These are phyloP conservation scores for Scarus forsteni DNA, from an alignment of 2,797 vertebrate genomes.

Conservation along the genomic window DNA sequence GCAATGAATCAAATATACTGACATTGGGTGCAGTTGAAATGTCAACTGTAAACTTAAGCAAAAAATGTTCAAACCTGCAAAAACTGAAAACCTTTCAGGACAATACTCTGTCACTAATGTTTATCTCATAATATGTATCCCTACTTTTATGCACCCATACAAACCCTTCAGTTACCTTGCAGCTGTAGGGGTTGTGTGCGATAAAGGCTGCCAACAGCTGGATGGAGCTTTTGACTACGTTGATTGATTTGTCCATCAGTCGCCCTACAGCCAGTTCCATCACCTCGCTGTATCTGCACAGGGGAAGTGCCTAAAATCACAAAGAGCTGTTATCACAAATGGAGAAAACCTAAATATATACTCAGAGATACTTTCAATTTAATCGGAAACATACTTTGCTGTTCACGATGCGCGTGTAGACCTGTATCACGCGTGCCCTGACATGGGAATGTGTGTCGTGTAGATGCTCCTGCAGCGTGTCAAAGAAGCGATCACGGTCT, in stretches of 20 bases:
- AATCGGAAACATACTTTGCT: constrained; percentile 84
- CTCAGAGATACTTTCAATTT: neutral
- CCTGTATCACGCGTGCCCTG: constrained; percentile 91
- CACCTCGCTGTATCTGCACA: constrained; percentile 91
- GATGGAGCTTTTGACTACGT: constrained; percentile 94
- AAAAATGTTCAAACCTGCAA: too few species aligned
- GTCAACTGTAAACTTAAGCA: too few species aligned
- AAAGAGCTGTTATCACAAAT: neutral
- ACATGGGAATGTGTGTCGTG: constrained; percentile 91
- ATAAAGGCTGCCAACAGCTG: constrained; percentile 94
- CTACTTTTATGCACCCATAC: too few species aligned
- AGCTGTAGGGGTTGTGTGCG: constrained; percentile 96
- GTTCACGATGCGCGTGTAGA: constrained; percentile 91
- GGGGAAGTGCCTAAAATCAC: constrained; percentile 88
- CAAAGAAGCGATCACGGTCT: constrained; percentile 92
- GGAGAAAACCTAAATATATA: neutral
- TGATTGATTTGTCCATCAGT: constrained; percentile 93
- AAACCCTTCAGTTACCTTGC: constrained; percentile 87
- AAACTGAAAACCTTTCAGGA: too few species aligned
- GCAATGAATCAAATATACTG: too few species aligned
- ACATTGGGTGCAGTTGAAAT: too few species aligned
- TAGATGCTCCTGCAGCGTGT: constrained; percentile 91
- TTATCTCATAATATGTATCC: too few species aligned
- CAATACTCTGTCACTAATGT: too few species aligned
- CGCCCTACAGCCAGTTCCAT: constrained; percentile 91